Evolutionary conservation across 2,888 invertebrate species (phyloP), one percentile per base, ranked within the genome.

Genomic region (Limnephilus lunatus): DNA sequence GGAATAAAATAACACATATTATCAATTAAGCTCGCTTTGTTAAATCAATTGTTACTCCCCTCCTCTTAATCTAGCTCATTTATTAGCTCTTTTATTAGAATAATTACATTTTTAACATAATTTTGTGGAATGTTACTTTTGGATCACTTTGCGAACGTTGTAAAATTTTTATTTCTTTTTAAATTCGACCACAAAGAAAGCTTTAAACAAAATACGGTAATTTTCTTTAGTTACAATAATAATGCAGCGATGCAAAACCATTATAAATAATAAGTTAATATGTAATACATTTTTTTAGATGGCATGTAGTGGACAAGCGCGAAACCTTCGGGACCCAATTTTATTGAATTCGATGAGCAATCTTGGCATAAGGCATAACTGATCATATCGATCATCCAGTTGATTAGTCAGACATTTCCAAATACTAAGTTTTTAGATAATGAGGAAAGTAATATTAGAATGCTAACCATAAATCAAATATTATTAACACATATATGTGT

Each of bases 281-380:
- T 9, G 1, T 25, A 68, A 25, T 68, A 9, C 7, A 68, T 30
- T 87, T 30, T 87, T 31, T 30, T 39, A 91, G 88, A 91, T 68
- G n/a, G 39, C 91, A 85, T 85, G 68, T 85, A 44, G 30, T 30
- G 82, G 91, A 31, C 86, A 91, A 91, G 91, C 91, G 35, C 82
- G 80, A 91, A 91, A 91, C 89, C 89, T 85, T 90, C 11, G n/a
- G 19, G 15, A 31, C 32, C 12, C 44, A 44, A 44, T 9, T 5
- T 19, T 25, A 19, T 15, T 32, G 30, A 90, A 44, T 48, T 1
- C 15, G 32, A 15, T 31, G 31, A 48, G 3, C 87, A 31, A 87
- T 87, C 14, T 85, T 85, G 31, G 35, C 39, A 11, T 39, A 82
- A 0, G 19, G 2, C n/a, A 39, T 85, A 85, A 35, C 25, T 85